phyloP scores from a whole-genome alignment of 2,797 vertebrate genomes.

The Malacoraja senta region DNA sequence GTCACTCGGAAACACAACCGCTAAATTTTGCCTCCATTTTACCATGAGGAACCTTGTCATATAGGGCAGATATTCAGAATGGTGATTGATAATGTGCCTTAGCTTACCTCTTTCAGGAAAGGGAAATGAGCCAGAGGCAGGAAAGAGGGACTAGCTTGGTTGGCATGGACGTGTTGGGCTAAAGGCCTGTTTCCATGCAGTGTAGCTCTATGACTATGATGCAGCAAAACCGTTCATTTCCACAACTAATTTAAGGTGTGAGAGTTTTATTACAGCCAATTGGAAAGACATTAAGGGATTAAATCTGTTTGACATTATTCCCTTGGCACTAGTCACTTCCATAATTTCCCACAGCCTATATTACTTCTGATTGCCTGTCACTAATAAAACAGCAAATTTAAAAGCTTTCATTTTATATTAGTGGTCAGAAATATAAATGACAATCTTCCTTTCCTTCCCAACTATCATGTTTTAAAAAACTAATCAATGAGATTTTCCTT shows the following conservation, averaged over 20 bases:
- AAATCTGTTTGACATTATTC: background rate
- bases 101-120: background rate
- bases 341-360: background rate
- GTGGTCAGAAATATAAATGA: background rate
- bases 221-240: background rate
- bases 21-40: background rate
- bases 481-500: slow-evolving; percentile 17
- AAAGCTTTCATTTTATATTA: background rate
- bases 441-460: background rate
- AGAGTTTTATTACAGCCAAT: background rate
- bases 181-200: too few relatives aligned
- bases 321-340: background rate
- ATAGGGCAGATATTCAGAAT: background rate
- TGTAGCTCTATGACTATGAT: too few relatives aligned
- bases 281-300: background rate
- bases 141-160: too few relatives aligned
- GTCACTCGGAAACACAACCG: too few relatives aligned
- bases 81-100: background rate
- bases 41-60: background rate
- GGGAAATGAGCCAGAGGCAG: too few relatives aligned
- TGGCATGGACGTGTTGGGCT: too few relatives aligned
- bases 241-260: background rate
- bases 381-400: background rate
- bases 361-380: background rate
- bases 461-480: background rate